A percentile compares a stretch with the other conserved stretches of the same genome.
phyloP scores from a whole-genome alignment of 2,113 vertebrate genomes.

The Mustela lutreola region DNA sequence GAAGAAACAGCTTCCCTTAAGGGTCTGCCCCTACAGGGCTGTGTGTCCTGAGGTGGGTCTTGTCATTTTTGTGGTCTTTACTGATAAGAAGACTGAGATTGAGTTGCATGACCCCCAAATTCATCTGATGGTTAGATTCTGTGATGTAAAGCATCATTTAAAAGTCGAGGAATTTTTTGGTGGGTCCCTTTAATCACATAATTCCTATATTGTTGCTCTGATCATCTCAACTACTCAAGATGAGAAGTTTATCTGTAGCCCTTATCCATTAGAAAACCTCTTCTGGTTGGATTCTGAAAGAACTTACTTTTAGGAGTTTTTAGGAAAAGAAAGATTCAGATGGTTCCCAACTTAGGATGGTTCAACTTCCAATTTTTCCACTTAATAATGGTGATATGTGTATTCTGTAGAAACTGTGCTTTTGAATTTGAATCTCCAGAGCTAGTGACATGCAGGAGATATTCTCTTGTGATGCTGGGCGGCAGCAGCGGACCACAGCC shows the following conservation, averaged over 20 bases:
- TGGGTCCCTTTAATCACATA: neutral
- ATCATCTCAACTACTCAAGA: neutral
- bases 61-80: neutral
- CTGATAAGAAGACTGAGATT: neutral
- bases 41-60: too few relatives aligned
- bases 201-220: neutral
- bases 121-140: neutral
- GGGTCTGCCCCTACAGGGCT: neutral
- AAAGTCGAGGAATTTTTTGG: neutral
- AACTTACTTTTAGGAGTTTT: neutral
- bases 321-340: neutral
- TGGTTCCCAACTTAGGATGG: neutral
- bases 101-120: neutral
- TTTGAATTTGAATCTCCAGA: neutral
- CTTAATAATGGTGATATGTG: neutral
- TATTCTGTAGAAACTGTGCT: neutral
- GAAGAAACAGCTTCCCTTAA: neutral
- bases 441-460: neutral
- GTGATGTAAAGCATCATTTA: neutral
- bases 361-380: neutral
- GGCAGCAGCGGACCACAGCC: neutral
- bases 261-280: neutral
- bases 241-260: neutral
- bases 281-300: neutral
- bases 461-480: neutral